These are phyloP conservation scores for Busseola fusca DNA, from an alignment of 2,888 invertebrate genomes.

Conservation along the genomic window DNA sequence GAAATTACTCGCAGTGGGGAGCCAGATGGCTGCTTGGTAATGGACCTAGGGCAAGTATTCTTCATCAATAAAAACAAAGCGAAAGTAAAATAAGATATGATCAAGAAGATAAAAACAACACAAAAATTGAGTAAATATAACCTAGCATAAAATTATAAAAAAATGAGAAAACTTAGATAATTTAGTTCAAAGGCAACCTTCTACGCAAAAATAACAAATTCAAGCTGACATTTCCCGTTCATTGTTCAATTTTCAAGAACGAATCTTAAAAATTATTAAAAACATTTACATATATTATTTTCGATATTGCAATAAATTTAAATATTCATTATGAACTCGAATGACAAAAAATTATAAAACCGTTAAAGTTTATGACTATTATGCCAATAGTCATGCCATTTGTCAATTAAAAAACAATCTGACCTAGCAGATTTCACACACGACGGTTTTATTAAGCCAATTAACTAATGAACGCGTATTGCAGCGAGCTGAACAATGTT, in stretches of 20 bases:
- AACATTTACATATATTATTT: not conserved
- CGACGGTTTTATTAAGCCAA: conserved; percentile 42
- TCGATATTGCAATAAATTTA: conserved; percentile 9
- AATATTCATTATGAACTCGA: conserved; percentile 29
- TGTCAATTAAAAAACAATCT: conserved; percentile 48
- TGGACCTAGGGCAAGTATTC: conserved; percentile 24
- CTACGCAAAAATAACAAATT: conserved; percentile 13
- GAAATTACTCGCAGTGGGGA: conserved; percentile 15
- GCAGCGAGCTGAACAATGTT: conserved; percentile 29
- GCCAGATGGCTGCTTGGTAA: not conserved
- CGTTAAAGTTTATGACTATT: conserved; percentile 24
- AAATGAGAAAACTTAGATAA: not conserved
- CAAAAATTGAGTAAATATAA: not conserved
- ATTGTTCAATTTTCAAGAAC: conserved; percentile 3
- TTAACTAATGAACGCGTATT: conserved; percentile 44
- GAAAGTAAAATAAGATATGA: not conserved
- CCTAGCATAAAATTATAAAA: not conserved
- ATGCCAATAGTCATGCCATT: conserved; percentile 50
- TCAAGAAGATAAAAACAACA: not conserved
- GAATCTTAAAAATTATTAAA: not conserved
- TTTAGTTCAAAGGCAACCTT: conserved; percentile 1
- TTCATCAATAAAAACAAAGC: conserved; percentile 15
- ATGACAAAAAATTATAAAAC: conserved; percentile 40
- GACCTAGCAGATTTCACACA: conserved; percentile 48
- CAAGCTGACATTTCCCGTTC: not conserved